Evolutionary conservation across 2,113 vertebrate species (phyloP).

Genomic region (Manacus vitellinus): DNA sequence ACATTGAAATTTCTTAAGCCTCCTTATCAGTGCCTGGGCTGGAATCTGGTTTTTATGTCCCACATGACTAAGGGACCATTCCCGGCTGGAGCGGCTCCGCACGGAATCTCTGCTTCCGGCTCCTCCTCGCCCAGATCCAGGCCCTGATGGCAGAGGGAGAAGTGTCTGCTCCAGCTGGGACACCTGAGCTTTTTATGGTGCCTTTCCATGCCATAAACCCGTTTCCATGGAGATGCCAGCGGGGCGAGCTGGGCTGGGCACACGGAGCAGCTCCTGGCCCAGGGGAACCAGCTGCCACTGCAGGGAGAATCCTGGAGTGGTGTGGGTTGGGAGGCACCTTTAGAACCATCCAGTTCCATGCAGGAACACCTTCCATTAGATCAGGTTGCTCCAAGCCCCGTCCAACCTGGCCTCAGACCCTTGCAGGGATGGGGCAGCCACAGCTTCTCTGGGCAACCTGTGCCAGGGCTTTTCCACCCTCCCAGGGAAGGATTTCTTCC

Average conservation of each 20-base stretch:
- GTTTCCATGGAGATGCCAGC: rapidly evolving
- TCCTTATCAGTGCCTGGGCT: background rate
- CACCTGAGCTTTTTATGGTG: background rate
- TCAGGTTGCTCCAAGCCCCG: background rate
- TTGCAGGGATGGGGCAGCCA: background rate
- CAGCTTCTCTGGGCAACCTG: background rate
- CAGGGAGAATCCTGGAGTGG: background rate
- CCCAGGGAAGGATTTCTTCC: background rate
- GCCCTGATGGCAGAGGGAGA: background rate
- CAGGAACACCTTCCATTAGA: background rate
- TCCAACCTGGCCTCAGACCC: background rate
- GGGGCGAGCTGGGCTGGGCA: rapidly evolving
- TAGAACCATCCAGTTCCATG: background rate
- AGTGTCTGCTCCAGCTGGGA: background rate
- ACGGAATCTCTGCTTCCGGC: rapidly evolving
- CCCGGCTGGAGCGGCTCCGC: background rate
- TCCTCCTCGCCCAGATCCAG: background rate
- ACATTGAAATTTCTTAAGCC: background rate
- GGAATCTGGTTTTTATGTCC: background rate
- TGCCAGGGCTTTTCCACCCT: background rate
- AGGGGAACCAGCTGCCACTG: too few relatives aligned
- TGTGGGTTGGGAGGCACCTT: background rate
- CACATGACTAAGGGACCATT: background rate
- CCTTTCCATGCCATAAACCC: rapidly evolving
- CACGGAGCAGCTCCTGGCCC: background rate